These are phyloP conservation scores for Luperina nickerlii DNA, from an alignment of 2,888 invertebrate species.

Conservation along the genomic window DNA sequence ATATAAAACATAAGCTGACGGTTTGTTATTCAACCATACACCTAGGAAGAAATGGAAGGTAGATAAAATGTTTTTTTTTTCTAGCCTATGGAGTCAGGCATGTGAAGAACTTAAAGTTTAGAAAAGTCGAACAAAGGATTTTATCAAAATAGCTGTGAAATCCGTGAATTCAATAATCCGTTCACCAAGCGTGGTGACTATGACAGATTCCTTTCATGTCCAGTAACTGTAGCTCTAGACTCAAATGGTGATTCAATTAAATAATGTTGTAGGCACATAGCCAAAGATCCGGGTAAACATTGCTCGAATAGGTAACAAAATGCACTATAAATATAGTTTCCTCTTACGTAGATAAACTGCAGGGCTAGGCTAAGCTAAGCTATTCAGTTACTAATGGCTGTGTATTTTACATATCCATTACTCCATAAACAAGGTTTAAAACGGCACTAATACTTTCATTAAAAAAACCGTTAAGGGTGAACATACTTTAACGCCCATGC, in stretches of 20 bases:
- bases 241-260: slow-evolving; percentile 14
- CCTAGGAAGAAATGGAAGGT: background rate
- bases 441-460: slow-evolving; percentile 24
- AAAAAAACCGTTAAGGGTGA: slow-evolving; percentile 41
- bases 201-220: slow-evolving; percentile 3
- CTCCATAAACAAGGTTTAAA: slow-evolving; percentile 32
- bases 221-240: background rate
- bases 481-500: background rate
- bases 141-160: background rate
- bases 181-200: background rate
- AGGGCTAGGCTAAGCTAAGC: slow-evolving; percentile 13
- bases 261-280: slow-evolving; percentile 26
- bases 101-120: background rate
- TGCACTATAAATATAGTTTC: slow-evolving; percentile 19
- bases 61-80: background rate
- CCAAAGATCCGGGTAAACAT: slow-evolving; percentile 30
- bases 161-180: background rate
- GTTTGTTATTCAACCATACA: slow-evolving; percentile 13
- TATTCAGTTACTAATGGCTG: slow-evolving; percentile 49
- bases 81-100: too few relatives aligned
- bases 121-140: background rate
- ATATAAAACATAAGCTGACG: background rate
- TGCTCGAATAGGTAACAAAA: slow-evolving; percentile 22
- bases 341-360: slow-evolving; percentile 37
- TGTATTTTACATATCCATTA: slow-evolving; percentile 44